A percentile compares a stretch with the other conserved stretches of the same genome.
These are phyloP conservation scores for Orycteropus afer DNA, from an alignment of 2,113 vertebrate genomes.

Conservation along the genomic window DNA sequence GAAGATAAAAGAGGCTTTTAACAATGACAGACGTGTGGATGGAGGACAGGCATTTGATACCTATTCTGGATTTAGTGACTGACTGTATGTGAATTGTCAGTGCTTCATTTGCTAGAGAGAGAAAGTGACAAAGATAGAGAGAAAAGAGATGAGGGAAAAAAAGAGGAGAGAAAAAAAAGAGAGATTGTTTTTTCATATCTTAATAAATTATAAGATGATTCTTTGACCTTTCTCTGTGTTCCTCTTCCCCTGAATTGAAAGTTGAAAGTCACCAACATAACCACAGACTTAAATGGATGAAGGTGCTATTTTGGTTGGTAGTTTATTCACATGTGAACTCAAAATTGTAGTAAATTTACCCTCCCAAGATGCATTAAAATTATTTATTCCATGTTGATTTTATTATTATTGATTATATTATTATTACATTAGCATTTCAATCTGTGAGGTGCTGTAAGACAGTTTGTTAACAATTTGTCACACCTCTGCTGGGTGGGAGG, in stretches of 20 bases:
- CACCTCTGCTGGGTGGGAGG: constrained; percentile 45
- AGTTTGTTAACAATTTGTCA: constrained; percentile 71
- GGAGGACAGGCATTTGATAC: neutral
- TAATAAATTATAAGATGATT: neutral
- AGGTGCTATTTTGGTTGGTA: neutral
- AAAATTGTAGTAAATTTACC: neutral
- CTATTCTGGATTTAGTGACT: neutral
- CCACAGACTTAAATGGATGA: neutral
- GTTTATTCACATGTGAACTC: neutral
- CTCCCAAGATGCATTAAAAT: neutral
- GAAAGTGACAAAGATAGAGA: neutral
- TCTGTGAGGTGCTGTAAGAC: constrained; percentile 27
- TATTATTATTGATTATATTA: constrained; percentile 64
- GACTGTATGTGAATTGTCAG: neutral
- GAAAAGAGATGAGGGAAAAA: neutral
- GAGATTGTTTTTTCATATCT: neutral
- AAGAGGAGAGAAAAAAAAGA: no score
- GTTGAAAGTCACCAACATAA: neutral
- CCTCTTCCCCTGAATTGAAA: neutral
- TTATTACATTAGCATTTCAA: constrained; percentile 45
- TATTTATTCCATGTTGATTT: constrained; percentile 31
- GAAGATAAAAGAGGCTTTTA: neutral
- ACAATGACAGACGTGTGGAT: neutral
- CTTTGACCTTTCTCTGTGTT: neutral
- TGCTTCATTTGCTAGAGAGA: neutral